Conservation (phyloP, 2,797 vertebrate genomes). For the Parambassis ranga region DNA sequence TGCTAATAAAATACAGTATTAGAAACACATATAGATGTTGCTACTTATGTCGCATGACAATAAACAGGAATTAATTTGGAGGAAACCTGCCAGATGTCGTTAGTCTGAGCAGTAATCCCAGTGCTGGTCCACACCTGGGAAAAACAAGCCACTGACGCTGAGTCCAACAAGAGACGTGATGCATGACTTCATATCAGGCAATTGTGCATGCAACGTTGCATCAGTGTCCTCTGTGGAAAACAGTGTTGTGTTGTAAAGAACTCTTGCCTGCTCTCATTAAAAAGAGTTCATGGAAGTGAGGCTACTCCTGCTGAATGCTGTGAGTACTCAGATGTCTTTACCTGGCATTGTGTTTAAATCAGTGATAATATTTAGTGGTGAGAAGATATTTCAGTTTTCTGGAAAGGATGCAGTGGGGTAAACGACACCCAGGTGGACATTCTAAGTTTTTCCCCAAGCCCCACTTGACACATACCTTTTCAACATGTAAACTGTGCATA, state of each 20-base stretch:
- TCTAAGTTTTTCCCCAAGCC: too few relatives aligned
- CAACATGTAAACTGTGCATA: too few relatives aligned
- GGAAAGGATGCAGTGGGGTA: too few relatives aligned
- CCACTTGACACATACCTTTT: too few relatives aligned
- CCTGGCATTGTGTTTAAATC: too few relatives aligned
- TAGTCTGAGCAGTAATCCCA: constrained; percentile 22
- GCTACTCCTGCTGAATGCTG: not conserved
- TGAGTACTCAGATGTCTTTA: too few relatives aligned
- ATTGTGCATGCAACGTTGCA: constrained; percentile 63
- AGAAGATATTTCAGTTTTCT: too few relatives aligned
- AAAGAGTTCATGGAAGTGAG: not conserved
- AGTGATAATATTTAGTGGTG: too few relatives aligned
- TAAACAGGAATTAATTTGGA: not conserved
- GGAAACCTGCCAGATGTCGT: constrained; percentile 11
- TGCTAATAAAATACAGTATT: not conserved
- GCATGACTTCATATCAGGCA: constrained; percentile 64
- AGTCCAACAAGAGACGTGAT: not conserved
- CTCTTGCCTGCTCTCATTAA: constrained; percentile 8
- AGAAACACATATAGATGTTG: too few relatives aligned
- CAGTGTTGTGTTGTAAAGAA: constrained; percentile 7
- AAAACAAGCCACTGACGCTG: constrained; percentile 18
- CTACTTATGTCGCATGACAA: too few relatives aligned
- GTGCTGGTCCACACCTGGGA: constrained; percentile 40
- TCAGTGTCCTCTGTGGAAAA: constrained; percentile 55
- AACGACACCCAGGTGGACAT: too few relatives aligned